A percentile compares a stretch with the other conserved stretches of the same genome.
These are phyloP conservation scores for Nephrotoma guestfalica DNA, from an alignment of 2,888 invertebrate species.

Conservation along the genomic window DNA sequence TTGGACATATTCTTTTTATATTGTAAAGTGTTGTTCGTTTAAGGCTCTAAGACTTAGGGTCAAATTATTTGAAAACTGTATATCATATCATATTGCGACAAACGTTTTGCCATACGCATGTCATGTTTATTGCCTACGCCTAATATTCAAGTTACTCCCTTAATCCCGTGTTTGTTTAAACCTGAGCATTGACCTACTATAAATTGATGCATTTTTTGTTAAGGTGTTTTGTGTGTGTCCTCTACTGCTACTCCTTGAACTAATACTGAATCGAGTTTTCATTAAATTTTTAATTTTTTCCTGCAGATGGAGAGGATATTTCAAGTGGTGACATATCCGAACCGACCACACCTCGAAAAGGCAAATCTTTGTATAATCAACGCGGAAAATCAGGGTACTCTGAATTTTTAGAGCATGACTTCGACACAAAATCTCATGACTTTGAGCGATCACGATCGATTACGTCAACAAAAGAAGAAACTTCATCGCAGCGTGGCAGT, in stretches of 20 bases:
- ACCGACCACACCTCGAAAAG: slow-evolving; percentile 28
- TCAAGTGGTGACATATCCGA: slow-evolving; percentile 36
- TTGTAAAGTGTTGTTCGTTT: too few species aligned
- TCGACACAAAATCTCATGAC: slow-evolving; percentile 54
- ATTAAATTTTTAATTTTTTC: not conserved
- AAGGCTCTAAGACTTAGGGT: too few species aligned
- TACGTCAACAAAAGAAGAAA: not conserved
- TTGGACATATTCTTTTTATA: too few species aligned
- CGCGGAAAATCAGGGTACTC: slow-evolving; percentile 58
- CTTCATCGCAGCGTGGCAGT: slow-evolving; percentile 8
- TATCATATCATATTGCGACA: too few species aligned
- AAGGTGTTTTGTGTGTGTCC: not conserved
- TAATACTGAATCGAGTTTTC: not conserved
- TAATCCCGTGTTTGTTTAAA: not conserved
- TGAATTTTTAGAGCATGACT: slow-evolving; percentile 57
- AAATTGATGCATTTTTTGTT: not conserved
- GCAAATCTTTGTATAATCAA: slow-evolving; percentile 25
- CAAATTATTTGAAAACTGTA: too few species aligned
- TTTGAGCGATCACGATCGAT: slow-evolving; percentile 35
- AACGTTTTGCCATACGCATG: too few species aligned
- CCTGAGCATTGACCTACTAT: not conserved
- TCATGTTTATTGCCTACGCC: not conserved
- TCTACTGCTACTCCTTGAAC: not conserved
- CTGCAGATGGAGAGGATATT: slow-evolving; percentile 29
- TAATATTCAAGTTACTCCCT: not conserved